A percentile compares a stretch with the other conserved stretches of the same genome.
These are phyloP conservation scores for Symphodus melops DNA, from an alignment of 2,113 vertebrate species.

Conservation along the genomic window DNA sequence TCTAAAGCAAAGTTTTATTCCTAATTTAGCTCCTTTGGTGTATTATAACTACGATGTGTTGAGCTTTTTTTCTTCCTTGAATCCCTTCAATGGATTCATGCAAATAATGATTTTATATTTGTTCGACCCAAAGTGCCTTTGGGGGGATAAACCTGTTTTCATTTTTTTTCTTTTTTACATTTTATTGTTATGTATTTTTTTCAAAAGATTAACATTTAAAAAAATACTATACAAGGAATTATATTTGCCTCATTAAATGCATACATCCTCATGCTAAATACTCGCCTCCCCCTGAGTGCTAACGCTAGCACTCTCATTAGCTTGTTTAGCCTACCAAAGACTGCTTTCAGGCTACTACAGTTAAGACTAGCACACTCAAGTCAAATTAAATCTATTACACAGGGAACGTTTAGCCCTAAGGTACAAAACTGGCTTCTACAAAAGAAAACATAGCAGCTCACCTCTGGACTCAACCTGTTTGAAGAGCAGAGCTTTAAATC, in stretches of 20 bases:
- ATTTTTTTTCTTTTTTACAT: constrained; percentile 41
- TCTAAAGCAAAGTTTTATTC: constrained; percentile 36
- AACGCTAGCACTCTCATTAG: constrained; percentile 68
- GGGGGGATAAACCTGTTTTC: constrained; percentile 74
- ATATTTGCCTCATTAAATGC: constrained; percentile 56
- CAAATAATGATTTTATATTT: constrained; percentile 66
- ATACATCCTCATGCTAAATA: constrained; percentile 62
- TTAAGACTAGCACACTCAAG: not conserved
- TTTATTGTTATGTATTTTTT: constrained; percentile 61
- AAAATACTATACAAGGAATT: constrained; percentile 61
- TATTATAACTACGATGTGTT: constrained; percentile 32
- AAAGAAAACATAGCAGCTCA: not conserved
- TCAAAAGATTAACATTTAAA: constrained; percentile 55
- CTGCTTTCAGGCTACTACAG: constrained; percentile 83
- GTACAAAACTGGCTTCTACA: not conserved
- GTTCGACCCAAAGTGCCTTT: constrained; percentile 90
- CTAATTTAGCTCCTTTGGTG: constrained; percentile 32
- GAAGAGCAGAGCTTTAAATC: not conserved
- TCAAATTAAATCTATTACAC: not conserved
- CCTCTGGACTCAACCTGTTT: constrained; percentile 3
- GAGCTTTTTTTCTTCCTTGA: constrained; percentile 27
- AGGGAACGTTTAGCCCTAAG: not conserved
- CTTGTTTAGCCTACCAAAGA: constrained; percentile 89
- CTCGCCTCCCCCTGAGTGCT: constrained; percentile 13
- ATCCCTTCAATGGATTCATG: constrained; percentile 49